These are phyloP conservation scores for Hippocampus comes DNA, from an alignment of 2,113 vertebrate genomes.

Conservation along the genomic window DNA sequence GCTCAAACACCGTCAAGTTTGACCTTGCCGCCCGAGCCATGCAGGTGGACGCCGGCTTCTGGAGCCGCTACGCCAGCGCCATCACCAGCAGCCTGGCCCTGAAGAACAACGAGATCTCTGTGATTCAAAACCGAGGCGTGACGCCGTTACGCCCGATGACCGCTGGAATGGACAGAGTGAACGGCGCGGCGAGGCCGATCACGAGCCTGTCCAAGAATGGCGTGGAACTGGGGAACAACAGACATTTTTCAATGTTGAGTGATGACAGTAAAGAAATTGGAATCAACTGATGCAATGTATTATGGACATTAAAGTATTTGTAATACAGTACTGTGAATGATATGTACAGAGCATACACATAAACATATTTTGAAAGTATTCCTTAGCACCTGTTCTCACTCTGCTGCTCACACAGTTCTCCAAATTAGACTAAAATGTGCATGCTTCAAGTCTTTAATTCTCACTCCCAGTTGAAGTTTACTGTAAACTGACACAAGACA, in stretches of 20 bases:
- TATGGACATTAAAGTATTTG: conserved; percentile 65
- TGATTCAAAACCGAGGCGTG: conserved; percentile 93
- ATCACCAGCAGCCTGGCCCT: conserved; percentile 91
- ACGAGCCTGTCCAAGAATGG: conserved; percentile 82
- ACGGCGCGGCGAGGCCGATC: conserved; percentile 75
- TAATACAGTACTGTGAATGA: conserved; percentile 38
- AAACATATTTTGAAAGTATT: neutral
- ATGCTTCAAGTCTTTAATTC: too few relatives aligned
- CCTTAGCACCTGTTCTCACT: neutral
- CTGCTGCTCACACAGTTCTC: neutral
- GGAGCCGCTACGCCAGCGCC: conserved; percentile 94
- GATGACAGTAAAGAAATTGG: conserved; percentile 96
- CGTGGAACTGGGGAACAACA: conserved; percentile 79
- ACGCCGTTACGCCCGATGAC: conserved; percentile 86
- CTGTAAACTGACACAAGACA: too few relatives aligned
- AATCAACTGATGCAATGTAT: conserved; percentile 85
- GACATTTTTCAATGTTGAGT: conserved; percentile 91
- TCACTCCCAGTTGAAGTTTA: too few relatives aligned
- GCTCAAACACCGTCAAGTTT: conserved; percentile 88
- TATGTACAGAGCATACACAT: neutral
- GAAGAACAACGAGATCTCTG: conserved; percentile 99
- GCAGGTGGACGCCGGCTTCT: conserved; percentile 91
- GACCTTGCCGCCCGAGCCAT: conserved; percentile 90
- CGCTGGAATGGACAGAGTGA: conserved; percentile 82
- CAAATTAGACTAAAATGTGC: neutral